Conservation (phyloP, 2,797 vertebrate species). For the Amniataba percoides region DNA sequence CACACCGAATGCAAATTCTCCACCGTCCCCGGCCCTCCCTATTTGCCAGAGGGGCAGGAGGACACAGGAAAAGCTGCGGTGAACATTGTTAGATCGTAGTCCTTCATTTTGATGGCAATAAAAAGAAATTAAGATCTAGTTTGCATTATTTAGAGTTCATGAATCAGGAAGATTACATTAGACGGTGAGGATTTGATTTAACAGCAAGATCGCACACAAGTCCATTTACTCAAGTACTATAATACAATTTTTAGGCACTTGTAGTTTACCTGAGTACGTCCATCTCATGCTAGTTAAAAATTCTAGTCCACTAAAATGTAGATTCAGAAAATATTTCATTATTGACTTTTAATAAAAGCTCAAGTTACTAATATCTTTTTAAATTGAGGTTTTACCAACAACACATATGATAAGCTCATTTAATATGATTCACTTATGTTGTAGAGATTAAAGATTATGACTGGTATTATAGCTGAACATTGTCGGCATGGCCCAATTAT, state of each 20-base stretch:
- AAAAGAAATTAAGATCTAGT: slow-evolving; percentile 40
- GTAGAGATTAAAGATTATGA: neutral
- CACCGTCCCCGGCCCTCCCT: slow-evolving; percentile 27
- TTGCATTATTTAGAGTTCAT: slow-evolving; percentile 53
- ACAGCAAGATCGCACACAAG: slow-evolving; percentile 19
- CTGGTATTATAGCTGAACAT: neutral
- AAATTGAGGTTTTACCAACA: neutral
- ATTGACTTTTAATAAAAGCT: neutral
- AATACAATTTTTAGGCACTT: slow-evolving; percentile 11
- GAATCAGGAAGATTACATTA: slow-evolving; percentile 36
- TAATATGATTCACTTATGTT: neutral
- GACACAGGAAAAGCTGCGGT: slow-evolving; percentile 45
- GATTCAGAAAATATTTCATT: too few species aligned
- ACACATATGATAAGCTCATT: neutral
- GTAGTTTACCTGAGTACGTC: neutral
- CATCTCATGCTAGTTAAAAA: neutral
- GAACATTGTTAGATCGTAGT: slow-evolving; percentile 47
- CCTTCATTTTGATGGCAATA: slow-evolving; percentile 53
- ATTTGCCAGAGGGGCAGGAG: slow-evolving; percentile 55
- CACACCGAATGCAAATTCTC: slow-evolving; percentile 73
- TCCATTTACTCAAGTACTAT: slow-evolving; percentile 13
- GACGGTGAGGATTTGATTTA: slow-evolving; percentile 16
- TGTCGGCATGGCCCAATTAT: neutral
- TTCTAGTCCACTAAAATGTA: neutral
- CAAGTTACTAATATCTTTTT: neutral